A percentile compares a stretch with the other conserved stretches of the same genome.
Conservation (phyloP, 1,140 invertebrate genomes). For the Drosophila serrata region DNA sequence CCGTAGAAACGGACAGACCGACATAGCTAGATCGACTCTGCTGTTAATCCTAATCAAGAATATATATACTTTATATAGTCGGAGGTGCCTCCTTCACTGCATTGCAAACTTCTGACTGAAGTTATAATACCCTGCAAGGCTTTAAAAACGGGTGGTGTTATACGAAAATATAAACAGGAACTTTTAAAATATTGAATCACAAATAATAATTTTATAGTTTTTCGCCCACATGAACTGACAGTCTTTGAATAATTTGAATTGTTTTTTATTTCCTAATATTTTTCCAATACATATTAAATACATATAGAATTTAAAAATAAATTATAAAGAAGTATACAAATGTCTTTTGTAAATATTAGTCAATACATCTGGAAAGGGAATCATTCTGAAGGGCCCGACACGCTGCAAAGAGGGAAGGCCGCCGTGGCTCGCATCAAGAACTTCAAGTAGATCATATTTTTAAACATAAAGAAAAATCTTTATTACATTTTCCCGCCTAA, state of each 20-base stretch:
- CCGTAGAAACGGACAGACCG: too few relatives aligned
- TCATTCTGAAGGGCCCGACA: neutral
- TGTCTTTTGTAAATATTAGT: conserved; percentile 30
- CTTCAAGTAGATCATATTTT: neutral
- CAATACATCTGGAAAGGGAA: conserved; percentile 14
- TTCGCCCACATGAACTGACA: too few relatives aligned
- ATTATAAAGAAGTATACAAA: conserved; percentile 51
- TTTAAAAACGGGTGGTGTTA: too few relatives aligned
- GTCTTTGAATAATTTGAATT: conserved; percentile 15
- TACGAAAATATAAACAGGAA: too few relatives aligned
- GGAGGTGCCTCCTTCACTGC: too few relatives aligned
- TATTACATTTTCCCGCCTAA: conserved; percentile 1
- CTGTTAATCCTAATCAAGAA: too few relatives aligned
- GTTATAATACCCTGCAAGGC: too few relatives aligned
- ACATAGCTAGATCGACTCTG: too few relatives aligned
- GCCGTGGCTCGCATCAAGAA: conserved; percentile 5
- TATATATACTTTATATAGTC: too few relatives aligned
- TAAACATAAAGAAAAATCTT: neutral
- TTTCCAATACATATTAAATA: conserved; percentile 52
- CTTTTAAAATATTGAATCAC: too few relatives aligned
- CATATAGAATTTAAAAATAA: conserved; percentile 55
- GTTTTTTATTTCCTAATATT: conserved; percentile 42
- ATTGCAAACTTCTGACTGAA: too few relatives aligned
- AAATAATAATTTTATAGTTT: too few relatives aligned
- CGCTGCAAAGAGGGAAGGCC: conserved; percentile 1